Evolutionary conservation across 2,888 invertebrate genomes (phyloP).

Genomic region (Ennomos fuscantarius): DNA sequence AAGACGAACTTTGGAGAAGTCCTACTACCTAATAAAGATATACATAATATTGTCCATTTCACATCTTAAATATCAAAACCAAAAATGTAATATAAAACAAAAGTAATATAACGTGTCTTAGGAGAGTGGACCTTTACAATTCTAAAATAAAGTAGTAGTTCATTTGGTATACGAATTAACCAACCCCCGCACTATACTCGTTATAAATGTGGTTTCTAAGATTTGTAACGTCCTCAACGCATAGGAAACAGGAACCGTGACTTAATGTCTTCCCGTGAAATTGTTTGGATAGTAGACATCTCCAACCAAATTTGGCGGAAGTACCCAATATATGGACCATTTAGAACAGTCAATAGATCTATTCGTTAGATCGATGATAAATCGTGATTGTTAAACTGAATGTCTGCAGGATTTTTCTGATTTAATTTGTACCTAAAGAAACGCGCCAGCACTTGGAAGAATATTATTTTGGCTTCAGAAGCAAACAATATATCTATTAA

Average conservation of each 20-base stretch:
- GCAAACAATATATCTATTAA: too few relatives aligned
- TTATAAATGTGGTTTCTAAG: conserved; percentile 17
- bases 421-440: too few relatives aligned
- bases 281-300: conserved; percentile 50
- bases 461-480: too few relatives aligned
- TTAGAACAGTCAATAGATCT: too few relatives aligned
- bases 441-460: too few relatives aligned
- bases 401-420: background rate
- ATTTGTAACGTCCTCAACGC: conserved; percentile 41
- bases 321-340: background rate
- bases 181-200: background rate
- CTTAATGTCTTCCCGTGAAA: conserved; percentile 62
- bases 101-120: too few relatives aligned
- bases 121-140: background rate
- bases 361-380: too few relatives aligned
- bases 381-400: conserved; percentile 13
- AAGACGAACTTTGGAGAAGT: too few relatives aligned
- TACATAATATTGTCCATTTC: too few relatives aligned
- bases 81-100: too few relatives aligned
- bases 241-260: conserved; percentile 51
- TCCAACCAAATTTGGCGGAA: conserved; percentile 52
- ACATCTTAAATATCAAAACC: too few relatives aligned
- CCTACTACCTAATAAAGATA: too few relatives aligned
- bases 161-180: background rate
- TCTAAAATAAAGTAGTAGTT: background rate